Evolutionary conservation across 2,113 vertebrate species (phyloP), one percentile per base, ranked within the genome.

Genomic region (Hippocampus zosterae): DNA sequence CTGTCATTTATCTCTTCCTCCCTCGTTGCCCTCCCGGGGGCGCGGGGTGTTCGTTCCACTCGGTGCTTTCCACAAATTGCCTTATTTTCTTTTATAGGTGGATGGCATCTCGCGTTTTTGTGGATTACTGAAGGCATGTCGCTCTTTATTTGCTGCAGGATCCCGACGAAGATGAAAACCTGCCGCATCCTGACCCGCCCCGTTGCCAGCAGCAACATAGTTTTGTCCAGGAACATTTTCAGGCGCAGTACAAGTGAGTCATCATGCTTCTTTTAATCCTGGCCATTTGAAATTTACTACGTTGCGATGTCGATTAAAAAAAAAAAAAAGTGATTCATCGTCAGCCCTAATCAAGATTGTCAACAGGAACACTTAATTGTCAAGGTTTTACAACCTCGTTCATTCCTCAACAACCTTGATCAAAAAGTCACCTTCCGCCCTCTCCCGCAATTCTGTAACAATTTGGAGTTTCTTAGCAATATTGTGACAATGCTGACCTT

Each of bases 241-340:
- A 93, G 84, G 92, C 92, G 12, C 92, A 91, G 77, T 93, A 93
- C 84, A 93, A 93, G 92, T 93, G 73, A 90, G 92, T 90, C n/a
- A 48, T 57, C 29, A 15, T 27, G 15, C 19, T 60, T 29, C 29
- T 63, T 72, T 5, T 9, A 0, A 40, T 59, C 33, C 19, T 2
- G 21, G 7, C 55, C 12, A 27, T 57, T 55, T 55, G 21, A 56
- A 2, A 59, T 16, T 29, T n/a, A 21, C 19, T 18, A 5, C 33
- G 6, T 37, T 37, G 33, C 33, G 5, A 37, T 6, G 33, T 37
- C 33, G 33, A 37, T 37, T 37, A 33, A 33, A 33, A 33, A 33
- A 33, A 29, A 29, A 37, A 37, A 37, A 37, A 37, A 37, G 5
- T 42, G 11, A 42, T 44, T 44, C 10, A 44, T 13, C 13, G 42